phyloP scores from a whole-genome alignment of 2,113 vertebrate genomes.

The Odontophorus gujanensis region DNA sequence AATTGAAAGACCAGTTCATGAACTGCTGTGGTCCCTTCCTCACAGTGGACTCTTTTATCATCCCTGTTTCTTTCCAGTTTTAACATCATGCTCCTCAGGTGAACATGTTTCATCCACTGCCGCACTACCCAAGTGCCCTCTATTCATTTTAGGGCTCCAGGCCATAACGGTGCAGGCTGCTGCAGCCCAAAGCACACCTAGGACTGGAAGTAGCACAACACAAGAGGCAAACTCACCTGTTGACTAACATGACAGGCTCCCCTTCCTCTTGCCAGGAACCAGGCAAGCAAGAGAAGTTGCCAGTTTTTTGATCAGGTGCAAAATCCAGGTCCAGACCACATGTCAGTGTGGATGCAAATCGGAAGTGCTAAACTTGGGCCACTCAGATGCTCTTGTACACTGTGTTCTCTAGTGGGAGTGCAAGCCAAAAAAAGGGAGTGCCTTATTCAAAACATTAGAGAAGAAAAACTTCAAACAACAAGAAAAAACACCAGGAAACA shows the following conservation, averaged over 20 bases:
- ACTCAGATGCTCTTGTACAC: rapidly evolving
- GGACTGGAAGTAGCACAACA: not conserved
- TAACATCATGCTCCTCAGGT: not conserved
- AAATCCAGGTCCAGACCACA: not conserved
- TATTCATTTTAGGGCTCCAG: not conserved
- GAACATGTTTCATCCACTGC: rapidly evolving
- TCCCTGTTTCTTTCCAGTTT: not conserved
- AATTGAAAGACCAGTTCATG: not conserved
- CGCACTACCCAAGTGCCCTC: rapidly evolving
- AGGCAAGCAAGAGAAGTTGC: rapidly evolving
- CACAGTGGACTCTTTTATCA: rapidly evolving
- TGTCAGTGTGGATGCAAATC: not conserved
- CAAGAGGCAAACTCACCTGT: not conserved
- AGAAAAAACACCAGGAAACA: not conserved
- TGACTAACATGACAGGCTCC: not conserved
- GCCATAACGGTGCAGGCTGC: rapidly evolving
- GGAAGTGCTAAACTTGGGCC: not conserved
- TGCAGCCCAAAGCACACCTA: not conserved
- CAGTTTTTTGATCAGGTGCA: not conserved
- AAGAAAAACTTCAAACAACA: not conserved
- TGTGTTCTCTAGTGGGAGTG: not conserved
- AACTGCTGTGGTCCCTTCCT: rapidly evolving
- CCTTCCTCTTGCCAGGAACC: not conserved
- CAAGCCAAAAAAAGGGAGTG: not conserved
- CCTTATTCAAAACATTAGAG: not conserved